These are phyloP conservation scores for Scaptodrosophila latifasciaeformis DNA, from an alignment of 2,888 invertebrate genomes.

Conservation along the genomic window DNA sequence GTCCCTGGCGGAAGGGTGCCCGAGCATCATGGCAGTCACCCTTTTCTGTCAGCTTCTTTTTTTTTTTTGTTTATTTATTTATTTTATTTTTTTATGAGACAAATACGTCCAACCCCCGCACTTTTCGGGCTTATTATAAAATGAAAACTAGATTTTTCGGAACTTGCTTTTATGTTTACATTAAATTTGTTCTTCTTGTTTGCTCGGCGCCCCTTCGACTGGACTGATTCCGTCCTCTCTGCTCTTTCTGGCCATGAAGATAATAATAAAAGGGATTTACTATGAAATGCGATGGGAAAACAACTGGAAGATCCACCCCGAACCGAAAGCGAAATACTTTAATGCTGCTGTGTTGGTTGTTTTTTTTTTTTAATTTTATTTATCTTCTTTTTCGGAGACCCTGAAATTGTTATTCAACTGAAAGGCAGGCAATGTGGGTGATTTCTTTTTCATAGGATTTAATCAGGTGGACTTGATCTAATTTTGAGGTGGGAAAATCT, in stretches of 20 bases:
- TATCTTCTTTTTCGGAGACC: background rate
- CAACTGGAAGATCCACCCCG: too few species aligned
- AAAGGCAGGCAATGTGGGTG: too few species aligned
- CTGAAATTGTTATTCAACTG: constrained; percentile 2
- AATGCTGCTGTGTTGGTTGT: background rate
- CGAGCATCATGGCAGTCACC: constrained; percentile 11
- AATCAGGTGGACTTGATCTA: too few species aligned
- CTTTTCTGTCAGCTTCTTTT: constrained; percentile 12
- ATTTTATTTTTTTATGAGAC: too few species aligned
- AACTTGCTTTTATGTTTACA: constrained; percentile 60
- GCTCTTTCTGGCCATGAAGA: constrained; percentile 18
- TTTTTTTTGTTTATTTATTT: too few species aligned
- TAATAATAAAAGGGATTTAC: constrained; percentile 26
- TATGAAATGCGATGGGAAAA: background rate
- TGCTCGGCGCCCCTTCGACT: constrained; percentile 3
- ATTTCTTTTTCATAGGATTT: too few species aligned
- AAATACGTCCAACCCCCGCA: constrained; percentile 43
- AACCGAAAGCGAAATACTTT: too few species aligned
- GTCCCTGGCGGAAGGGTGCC: too few species aligned
- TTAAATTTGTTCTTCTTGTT: constrained; percentile 39
- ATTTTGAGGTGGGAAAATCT: too few species aligned
- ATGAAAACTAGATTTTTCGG: constrained; percentile 56
- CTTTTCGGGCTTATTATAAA: constrained; percentile 54
- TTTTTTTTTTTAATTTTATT: constrained; percentile 16
- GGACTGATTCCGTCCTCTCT: background rate